Conservation (phyloP, 2,888 invertebrate species). For the Sminthurinus aureus region DNA sequence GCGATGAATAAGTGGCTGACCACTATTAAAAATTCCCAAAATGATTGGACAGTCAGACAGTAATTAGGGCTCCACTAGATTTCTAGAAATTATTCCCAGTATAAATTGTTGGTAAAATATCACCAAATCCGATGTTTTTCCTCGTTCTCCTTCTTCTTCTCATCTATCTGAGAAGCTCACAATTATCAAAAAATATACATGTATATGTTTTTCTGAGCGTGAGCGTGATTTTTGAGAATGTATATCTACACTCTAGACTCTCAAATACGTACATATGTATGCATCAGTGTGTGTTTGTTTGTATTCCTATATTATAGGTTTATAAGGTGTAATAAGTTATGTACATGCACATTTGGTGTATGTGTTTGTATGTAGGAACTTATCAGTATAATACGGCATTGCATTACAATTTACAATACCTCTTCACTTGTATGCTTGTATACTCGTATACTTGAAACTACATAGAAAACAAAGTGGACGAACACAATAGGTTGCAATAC, state of each 20-base stretch:
- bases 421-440: not conserved
- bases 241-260: too few relatives aligned
- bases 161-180: slow-evolving; percentile 2
- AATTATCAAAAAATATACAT: slow-evolving; percentile 6
- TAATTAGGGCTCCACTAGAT: slow-evolving; percentile 38
- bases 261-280: too few relatives aligned
- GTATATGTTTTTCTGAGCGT: not conserved
- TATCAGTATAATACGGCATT: too few relatives aligned
- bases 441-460: not conserved
- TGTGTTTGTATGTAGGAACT: not conserved
- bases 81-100: slow-evolving; percentile 41
- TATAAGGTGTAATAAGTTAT: not conserved
- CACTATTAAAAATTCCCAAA: slow-evolving; percentile 41
- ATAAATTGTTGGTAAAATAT: slow-evolving; percentile 41
- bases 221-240: slow-evolving; percentile 21
- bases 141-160: slow-evolving; percentile 20
- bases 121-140: slow-evolving; percentile 36
- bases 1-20: slow-evolving; percentile 41
- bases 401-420: too few relatives aligned
- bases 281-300: slow-evolving; percentile 5
- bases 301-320: not conserved
- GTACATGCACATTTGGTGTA: not conserved
- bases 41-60: slow-evolving; percentile 42
- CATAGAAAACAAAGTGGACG: slow-evolving; percentile 17
- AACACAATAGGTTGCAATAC: slow-evolving; percentile 37